Evolutionary conservation across 2,797 vertebrate genomes (phyloP), one percentile per base, ranked within the genome.

Genomic region (Sphaeramia orbicularis): DNA sequence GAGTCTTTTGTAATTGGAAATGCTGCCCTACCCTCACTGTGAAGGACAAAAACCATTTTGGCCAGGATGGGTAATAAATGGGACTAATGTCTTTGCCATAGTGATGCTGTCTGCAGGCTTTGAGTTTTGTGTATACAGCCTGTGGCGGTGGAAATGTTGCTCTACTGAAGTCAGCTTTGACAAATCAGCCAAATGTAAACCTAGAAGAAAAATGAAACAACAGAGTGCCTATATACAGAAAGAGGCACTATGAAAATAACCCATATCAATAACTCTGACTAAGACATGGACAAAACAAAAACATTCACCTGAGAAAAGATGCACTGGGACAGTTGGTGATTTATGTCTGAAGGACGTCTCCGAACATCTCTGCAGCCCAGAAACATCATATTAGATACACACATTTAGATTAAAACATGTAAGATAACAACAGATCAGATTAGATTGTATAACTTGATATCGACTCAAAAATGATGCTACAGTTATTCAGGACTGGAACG

Each of bases 1-100:
- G 60, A 69, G 79, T 81, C 79, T 91, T 84, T 86, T 74, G 83
- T 90, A 88, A 91, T 90, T 90, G 87, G 83, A 88, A 86, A 83
- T 84, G 72, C 73, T 74, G 74, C 78, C 50, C 42, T 78, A 79
- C 72, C 76, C 65, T 88, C 65, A 40, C 59, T 61, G 58, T 80
- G 81, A 87, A 85, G 78, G 83, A 86, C 84, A 80, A 91, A 91
- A 87, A 79, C 80, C 80, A 88, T 89, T 87, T 83, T 13, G 67
- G 67, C 57, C 76, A 50, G 73, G 72, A 81, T 83, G 76, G 84
- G 73, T 85, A 89, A 90, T 86, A 90, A 91, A 90, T 78, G 78
- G 63, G 65, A 74, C 84, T 87, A 87, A 91, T 86, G 90, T 89
- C 79, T 85, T 71, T 77, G 83, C 74, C 36, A 45, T 80, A 85